Evolutionary conservation across 2,888 invertebrate genomes (phyloP), one percentile per base, ranked within the genome.

Genomic region (Ormyrus labotus): DNA sequence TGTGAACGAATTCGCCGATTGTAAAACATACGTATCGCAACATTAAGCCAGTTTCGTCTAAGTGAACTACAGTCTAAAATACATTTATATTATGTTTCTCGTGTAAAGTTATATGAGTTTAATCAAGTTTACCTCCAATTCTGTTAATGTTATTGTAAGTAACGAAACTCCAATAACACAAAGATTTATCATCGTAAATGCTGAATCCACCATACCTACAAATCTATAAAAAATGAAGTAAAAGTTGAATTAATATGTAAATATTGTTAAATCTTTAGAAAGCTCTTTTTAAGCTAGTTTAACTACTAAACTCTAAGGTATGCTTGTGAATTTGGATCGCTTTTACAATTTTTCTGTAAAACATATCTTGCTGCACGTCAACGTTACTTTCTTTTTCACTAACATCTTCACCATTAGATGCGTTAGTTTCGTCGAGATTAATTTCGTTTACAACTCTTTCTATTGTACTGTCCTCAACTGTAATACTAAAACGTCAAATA

Each of bases 281-380:
- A 34, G 34, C 3, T 34, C 34, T 34, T 2, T 34, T 34, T 34
- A 3, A 34, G 34, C 34, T 34, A 34, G 34, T 34, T 58, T 5
- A 13, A 7, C 2, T 57, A 79, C 74, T 74, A 11, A 74, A 79
- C 79, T 75, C 53, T 48, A 80, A n/a, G 9, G 80, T 71, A 2
- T 53, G 65, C 5, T 75, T 80, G 57, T 75, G 80, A 0, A 48
- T 48, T 1, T 48, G 11, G 1, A 73, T 65, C 0, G 19, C 9
- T 6, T 57, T 57, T 1, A 57, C 55, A 9, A 73, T 11, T 57
- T 57, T 55, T 6, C 34, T 10, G 48, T 73, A 73, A 11, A 57
- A 11, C 11, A 13, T 10, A n/a, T 63, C n/a, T 51, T 50, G 58
- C 4, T 48, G 34, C 34, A 34, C 34, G 2, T 34, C 2, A 34